These are phyloP conservation scores for Hydrozoanthus tunicans DNA, from an alignment of 64 coral and sea anemone species.

Conservation along the genomic window DNA sequence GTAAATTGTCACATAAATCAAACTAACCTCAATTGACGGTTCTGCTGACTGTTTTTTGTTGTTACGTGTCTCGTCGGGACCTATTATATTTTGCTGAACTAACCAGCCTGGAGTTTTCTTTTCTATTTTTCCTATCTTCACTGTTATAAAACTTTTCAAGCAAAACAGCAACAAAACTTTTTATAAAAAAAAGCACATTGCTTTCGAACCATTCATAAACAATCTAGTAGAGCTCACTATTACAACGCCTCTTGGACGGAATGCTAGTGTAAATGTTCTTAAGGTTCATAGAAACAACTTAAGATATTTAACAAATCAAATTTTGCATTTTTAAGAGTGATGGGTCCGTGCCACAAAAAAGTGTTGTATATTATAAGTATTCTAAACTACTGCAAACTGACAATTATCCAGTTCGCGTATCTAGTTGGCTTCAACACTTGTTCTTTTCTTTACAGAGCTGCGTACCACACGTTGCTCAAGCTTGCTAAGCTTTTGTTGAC, in stretches of 20 bases:
- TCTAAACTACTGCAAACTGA: not conserved
- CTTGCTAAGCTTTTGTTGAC: conserved; percentile 89
- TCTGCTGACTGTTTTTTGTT: not conserved
- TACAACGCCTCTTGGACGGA: too few relatives aligned
- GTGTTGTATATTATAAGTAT: not conserved
- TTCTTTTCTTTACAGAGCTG: conserved; percentile 54
- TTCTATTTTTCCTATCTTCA: too few relatives aligned
- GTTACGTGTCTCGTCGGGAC: not conserved
- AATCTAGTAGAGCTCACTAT: too few relatives aligned
- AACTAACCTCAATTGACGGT: not conserved
- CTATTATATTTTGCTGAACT: not conserved
- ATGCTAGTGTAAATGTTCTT: too few relatives aligned
- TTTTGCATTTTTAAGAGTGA: too few relatives aligned
- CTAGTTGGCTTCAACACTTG: conserved; percentile 3
- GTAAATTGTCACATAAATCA: not conserved
- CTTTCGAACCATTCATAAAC: too few relatives aligned
- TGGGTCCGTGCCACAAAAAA: not conserved
- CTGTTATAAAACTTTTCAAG: too few relatives aligned
- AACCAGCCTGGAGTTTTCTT: too few relatives aligned
- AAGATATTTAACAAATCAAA: too few relatives aligned
- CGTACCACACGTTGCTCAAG: conserved; percentile 84
- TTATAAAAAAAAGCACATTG: too few relatives aligned
- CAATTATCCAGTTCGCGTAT: not conserved
- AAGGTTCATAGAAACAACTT: too few relatives aligned
- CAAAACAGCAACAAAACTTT: too few relatives aligned